Evolutionary conservation across 1,140 invertebrate species (phyloP), one percentile per base, ranked within the genome.

Genomic region (Brachionus paranguensis): DNA sequence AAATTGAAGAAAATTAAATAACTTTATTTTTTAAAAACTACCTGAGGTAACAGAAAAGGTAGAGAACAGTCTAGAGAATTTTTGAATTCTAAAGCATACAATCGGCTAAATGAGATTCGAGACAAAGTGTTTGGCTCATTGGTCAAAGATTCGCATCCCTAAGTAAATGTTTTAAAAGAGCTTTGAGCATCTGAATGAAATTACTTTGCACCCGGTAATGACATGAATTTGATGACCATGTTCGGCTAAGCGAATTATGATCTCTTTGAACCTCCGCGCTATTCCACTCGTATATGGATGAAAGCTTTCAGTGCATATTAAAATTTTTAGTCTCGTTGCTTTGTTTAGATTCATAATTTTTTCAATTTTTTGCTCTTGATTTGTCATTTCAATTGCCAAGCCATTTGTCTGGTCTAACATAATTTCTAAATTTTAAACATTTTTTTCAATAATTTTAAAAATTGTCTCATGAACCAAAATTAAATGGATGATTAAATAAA

Each of bases 301-400:
- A 47, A 84, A 84, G n/a, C 83, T 84, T 78, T 84, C 83, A 33
- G 83, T 72, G 14, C 60, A 84, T 55, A 84, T 74, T 20, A 84
- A 20, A n/a, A 84, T 74, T 43, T 64, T 64, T 50, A 76, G 11
- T 24, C 24, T 76, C 12, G 17, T 27, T 76, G 11, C 2, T 20
- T 11, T 47, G n/a, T 27, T 76, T 50, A 20, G 20, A 17, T 24
- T 76, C 41, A 50, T 76, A 24, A 50, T 76, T 47, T 37, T 47
- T 27, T 17, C 37, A 43, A 24, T 45, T 41, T 68, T 33, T n/a
- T 33, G 11, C 5, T 33, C 4, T 68, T 68, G 8, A 68, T 68
- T 10, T 29, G 24, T 17, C 47, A 53, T 53, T 53, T 53, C 47
- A 7, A 53, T 17, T 53, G 47, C 47, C 47, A 60, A 60, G 53